Conservation (phyloP, 2,797 vertebrate genomes). For the Ctenopoma multispine region DNA sequence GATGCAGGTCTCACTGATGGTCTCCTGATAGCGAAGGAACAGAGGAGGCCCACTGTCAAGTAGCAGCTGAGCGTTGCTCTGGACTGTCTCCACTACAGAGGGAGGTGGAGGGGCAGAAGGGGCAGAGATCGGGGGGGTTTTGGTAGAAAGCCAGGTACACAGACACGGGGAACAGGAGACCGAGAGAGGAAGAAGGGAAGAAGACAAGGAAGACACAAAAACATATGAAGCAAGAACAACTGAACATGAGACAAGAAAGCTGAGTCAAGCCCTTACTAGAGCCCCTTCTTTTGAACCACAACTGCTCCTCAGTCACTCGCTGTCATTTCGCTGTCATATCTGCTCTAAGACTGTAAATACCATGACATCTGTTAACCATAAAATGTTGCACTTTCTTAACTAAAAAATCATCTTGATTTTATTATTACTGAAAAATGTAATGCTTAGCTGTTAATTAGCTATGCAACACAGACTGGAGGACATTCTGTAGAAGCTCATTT, state of each 20-base stretch:
- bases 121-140: conserved; percentile 38
- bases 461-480: conserved; percentile 8
- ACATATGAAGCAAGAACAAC: conserved; percentile 83
- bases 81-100: conserved; percentile 96
- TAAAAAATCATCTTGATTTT: conserved; percentile 3
- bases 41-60: conserved; percentile 90
- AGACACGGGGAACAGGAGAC: conserved; percentile 78
- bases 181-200: conserved; percentile 62
- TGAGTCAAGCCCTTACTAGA: conserved; percentile 63
- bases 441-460: not conserved
- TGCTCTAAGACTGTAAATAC: conserved; percentile 18
- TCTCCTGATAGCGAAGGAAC: conserved; percentile 92
- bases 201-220: conserved; percentile 80
- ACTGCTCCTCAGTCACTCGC: conserved; percentile 9
- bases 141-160: conserved; percentile 65
- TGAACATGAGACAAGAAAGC: conserved; percentile 70
- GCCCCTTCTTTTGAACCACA: conserved; percentile 32
- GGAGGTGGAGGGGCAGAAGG: conserved; percentile 77
- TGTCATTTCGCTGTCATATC: not conserved
- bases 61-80: conserved; percentile 95
- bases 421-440: conserved; percentile 3
- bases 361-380: not conserved
- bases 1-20: conserved; percentile 97
- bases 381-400: not conserved
- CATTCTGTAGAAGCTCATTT: conserved; percentile 13